A percentile compares a stretch with the other conserved stretches of the same genome.
These are phyloP conservation scores for Phyllostomus hastatus DNA, from an alignment of 2,113 vertebrate species.

Conservation along the genomic window DNA sequence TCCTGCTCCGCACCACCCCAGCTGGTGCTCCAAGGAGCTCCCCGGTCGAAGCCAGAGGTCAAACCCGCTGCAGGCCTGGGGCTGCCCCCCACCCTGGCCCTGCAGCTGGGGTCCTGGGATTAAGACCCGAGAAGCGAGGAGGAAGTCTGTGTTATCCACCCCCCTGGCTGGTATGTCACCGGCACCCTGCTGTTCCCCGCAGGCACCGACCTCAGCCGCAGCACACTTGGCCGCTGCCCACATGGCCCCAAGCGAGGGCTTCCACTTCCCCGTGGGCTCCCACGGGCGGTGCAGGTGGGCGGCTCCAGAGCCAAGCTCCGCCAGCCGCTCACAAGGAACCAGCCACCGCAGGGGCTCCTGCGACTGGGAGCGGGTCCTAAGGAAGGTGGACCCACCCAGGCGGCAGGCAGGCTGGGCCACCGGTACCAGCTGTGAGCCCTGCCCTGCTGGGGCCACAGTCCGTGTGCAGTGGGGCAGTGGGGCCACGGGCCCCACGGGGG, in stretches of 20 bases:
- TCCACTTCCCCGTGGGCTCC: background rate
- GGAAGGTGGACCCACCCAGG: background rate
- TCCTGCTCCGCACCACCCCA: background rate
- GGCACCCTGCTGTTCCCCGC: background rate
- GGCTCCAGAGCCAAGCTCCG: background rate
- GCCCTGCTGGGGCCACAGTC: accelerated
- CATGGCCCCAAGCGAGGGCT: background rate
- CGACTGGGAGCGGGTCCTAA: background rate
- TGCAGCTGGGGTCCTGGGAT: background rate
- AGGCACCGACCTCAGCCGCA: background rate
- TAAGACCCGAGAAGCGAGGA: background rate
- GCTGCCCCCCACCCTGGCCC: background rate
- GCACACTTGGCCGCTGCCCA: background rate
- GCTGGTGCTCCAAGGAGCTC: background rate
- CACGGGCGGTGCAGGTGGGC: background rate
- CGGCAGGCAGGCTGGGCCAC: background rate
- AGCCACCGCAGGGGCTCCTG: background rate
- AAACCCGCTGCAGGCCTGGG: background rate
- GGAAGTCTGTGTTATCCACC: background rate
- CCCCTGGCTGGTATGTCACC: background rate
- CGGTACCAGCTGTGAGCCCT: background rate
- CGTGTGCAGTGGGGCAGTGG: background rate
- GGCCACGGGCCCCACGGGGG: too few relatives aligned
- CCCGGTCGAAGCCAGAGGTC: background rate
- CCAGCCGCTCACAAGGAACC: background rate